Percentiles rank a stretch among this genome's conserved stretches.
Evolutionary conservation across 2,888 invertebrate species (phyloP).

Genomic region (Pammene fasciana): DNA sequence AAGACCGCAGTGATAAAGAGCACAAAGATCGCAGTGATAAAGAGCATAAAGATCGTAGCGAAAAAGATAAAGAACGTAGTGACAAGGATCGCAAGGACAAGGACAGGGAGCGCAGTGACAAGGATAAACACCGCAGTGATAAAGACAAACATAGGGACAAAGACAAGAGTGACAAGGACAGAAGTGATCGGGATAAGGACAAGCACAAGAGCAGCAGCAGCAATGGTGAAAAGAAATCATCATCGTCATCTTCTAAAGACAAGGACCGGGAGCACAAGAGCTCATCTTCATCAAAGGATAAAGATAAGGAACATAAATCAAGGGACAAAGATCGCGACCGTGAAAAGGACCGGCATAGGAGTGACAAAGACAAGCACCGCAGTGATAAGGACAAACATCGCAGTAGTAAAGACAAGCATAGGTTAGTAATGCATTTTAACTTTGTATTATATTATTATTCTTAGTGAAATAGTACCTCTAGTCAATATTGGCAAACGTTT

Average conservation of each 20-base stretch:
- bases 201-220: conserved; percentile 61
- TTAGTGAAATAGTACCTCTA: not conserved
- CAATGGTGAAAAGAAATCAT: conserved; percentile 66
- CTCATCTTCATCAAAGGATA: conserved; percentile 59
- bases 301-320: conserved; percentile 64
- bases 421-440: conserved; percentile 54
- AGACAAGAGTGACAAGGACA: conserved; percentile 53
- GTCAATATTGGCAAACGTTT: too few species aligned
- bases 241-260: conserved; percentile 68
- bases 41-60: conserved; percentile 69
- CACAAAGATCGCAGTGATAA: conserved; percentile 70
- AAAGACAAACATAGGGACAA: conserved; percentile 51
- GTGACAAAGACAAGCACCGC: conserved; percentile 76
- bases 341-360: conserved; percentile 70
- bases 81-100: conserved; percentile 59
- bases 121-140: conserved; percentile 60
- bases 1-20: conserved; percentile 55
- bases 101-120: conserved; percentile 71
- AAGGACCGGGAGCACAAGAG: conserved; percentile 61
- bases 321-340: conserved; percentile 60
- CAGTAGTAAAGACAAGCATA: conserved; percentile 84
- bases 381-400: conserved; percentile 73
- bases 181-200: conserved; percentile 59
- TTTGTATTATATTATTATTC: not conserved
- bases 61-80: conserved; percentile 62